Conservation (phyloP, 2,113 vertebrate genomes). For the Gymnorhina tibicen region DNA sequence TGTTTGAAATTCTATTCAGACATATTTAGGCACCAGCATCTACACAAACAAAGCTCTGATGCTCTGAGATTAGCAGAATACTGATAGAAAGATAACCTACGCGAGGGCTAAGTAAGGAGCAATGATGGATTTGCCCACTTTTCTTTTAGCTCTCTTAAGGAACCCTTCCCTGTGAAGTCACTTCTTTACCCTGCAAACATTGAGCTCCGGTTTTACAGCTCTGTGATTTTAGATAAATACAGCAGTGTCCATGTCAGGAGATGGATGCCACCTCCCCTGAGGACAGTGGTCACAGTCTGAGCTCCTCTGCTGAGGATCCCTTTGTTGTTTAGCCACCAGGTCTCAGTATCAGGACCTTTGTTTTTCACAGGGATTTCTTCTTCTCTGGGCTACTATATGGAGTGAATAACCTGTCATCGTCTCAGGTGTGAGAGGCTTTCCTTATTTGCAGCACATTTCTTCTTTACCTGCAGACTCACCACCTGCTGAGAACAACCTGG, state of each 20-base stretch:
- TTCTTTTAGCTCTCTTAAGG: neutral
- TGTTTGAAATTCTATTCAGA: neutral
- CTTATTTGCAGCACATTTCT: neutral
- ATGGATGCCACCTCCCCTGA: neutral
- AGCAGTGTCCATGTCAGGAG: neutral
- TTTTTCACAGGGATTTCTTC: neutral
- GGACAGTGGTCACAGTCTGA: neutral
- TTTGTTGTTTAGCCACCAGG: neutral
- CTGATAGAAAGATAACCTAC: neutral
- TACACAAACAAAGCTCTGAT: constrained; percentile 3
- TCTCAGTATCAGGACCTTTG: neutral
- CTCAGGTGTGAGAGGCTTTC: neutral
- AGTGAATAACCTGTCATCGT: neutral
- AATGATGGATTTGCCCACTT: neutral
- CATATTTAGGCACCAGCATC: neutral
- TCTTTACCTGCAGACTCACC: neutral
- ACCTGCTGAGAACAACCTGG: neutral
- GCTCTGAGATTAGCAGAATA: neutral
- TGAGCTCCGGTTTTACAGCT: neutral
- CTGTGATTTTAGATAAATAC: neutral
- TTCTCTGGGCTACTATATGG: neutral
- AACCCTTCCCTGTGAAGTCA: neutral
- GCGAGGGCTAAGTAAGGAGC: neutral
- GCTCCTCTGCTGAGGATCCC: neutral
- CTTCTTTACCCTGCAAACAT: constrained; percentile 22